These are phyloP conservation scores for Rhizoglyphus robini DNA, from an alignment of 1,140 invertebrate species.

Conservation along the genomic window DNA sequence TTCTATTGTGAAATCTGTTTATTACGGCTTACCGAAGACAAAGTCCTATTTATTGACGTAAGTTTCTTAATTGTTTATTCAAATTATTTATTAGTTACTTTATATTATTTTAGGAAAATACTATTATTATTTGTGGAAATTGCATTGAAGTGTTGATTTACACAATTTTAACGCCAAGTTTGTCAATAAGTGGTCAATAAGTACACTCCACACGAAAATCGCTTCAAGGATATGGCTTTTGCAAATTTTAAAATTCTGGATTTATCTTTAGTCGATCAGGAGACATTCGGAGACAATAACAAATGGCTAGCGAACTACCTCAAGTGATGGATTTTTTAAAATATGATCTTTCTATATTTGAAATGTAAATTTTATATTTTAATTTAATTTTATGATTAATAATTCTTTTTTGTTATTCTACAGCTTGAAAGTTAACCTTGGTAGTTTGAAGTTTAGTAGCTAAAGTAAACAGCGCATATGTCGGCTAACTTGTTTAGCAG, in stretches of 20 bases:
- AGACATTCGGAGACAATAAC: constrained; percentile 16
- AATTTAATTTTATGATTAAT: background rate
- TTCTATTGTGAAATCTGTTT: constrained; percentile 18
- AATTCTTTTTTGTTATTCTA: constrained; percentile 18
- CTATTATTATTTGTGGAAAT: constrained; percentile 52
- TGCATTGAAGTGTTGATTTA: constrained; percentile 50
- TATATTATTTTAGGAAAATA: constrained; percentile 37
- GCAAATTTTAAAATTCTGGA: background rate
- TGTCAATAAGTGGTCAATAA: constrained; percentile 34
- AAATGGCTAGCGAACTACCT: constrained; percentile 45
- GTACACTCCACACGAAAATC: constrained; percentile 41
- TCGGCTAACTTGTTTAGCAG: constrained; percentile 33
- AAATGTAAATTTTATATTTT: constrained; percentile 23
- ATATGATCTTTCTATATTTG: constrained; percentile 45
- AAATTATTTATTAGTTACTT: constrained; percentile 41
- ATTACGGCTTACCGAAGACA: constrained; percentile 18
- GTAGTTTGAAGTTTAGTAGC: constrained; percentile 29
- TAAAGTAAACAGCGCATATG: constrained; percentile 30
- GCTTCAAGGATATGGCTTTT: constrained; percentile 43
- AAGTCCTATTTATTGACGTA: constrained; percentile 21
- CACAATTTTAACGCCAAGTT: constrained; percentile 29
- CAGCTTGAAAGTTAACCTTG: constrained; percentile 23
- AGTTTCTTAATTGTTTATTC: constrained; percentile 1
- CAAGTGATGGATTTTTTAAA: constrained; percentile 62
- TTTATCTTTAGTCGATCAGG: too few species aligned